These are phyloP conservation scores for Rhodeus uyekii DNA, from an alignment of 2,797 vertebrate species.

Conservation along the genomic window DNA sequence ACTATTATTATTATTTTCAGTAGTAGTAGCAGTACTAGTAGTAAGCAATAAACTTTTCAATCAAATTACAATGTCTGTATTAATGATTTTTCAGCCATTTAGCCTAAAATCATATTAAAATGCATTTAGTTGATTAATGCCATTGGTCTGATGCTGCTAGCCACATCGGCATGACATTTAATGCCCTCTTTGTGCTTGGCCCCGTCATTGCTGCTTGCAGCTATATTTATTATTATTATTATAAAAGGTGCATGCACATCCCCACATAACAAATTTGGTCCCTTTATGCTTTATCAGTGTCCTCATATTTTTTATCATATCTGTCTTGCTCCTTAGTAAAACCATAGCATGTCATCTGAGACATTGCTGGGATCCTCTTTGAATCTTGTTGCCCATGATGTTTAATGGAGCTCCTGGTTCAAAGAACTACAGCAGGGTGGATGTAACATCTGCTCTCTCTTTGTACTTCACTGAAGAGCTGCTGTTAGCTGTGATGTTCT, in stretches of 20 bases:
- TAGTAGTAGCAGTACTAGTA: no score
- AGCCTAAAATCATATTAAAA: no score
- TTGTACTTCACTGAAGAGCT: not conserved
- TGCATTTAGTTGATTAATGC: no score
- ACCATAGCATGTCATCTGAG: not conserved
- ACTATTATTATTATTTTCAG: no score
- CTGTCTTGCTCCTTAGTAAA: not conserved
- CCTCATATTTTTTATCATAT: not conserved
- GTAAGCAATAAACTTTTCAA: no score
- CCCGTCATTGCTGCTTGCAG: no score
- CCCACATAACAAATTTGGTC: not conserved
- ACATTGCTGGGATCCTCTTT: not conserved
- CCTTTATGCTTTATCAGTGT: not conserved
- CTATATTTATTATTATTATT: not conserved
- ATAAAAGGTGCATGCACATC: not conserved
- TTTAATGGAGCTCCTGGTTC: not conserved
- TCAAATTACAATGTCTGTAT: no score
- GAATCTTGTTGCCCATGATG: not conserved
- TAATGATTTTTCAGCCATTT: no score
- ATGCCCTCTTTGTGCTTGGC: no score
- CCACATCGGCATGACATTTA: no score
- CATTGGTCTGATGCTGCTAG: no score
- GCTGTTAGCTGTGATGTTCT: conserved; percentile 26
- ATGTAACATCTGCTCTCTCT: conserved; percentile 10
- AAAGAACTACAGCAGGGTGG: conserved; percentile 8